Evolutionary conservation across 2,888 invertebrate genomes (phyloP).

Genomic region (Atrina japonica): DNA sequence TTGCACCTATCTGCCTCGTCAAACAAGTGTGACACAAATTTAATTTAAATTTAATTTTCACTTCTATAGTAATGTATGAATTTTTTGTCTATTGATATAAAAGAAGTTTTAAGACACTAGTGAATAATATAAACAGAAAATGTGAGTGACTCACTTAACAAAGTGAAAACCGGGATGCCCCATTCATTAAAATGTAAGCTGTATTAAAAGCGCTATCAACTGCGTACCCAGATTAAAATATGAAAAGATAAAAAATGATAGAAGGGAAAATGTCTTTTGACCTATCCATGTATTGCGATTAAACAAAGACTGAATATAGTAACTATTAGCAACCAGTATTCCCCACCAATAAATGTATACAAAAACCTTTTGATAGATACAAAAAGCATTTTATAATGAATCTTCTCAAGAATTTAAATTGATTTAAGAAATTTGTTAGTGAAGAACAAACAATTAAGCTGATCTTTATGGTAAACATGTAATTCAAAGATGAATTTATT

Average conservation of each 20-base stretch:
- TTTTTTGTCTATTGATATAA: slow-evolving; percentile 29
- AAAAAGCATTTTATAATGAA: slow-evolving; percentile 47
- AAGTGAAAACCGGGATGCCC: slow-evolving; percentile 26
- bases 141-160: slow-evolving; percentile 22
- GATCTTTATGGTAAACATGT: slow-evolving; percentile 46
- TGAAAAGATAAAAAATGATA: slow-evolving; percentile 65
- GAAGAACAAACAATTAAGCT: slow-evolving; percentile 38
- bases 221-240: slow-evolving; percentile 63
- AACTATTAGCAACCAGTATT: slow-evolving; percentile 53
- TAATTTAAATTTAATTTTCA: slow-evolving; percentile 37
- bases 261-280: slow-evolving; percentile 42
- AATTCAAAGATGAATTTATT: slow-evolving; percentile 37
- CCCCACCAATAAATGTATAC: slow-evolving; percentile 41
- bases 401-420: slow-evolving; percentile 48
- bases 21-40: slow-evolving; percentile 33
- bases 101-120: slow-evolving; percentile 32
- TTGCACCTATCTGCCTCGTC: slow-evolving; percentile 20
- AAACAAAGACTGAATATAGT: slow-evolving; percentile 57
- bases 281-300: slow-evolving; percentile 46
- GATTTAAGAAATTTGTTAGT: slow-evolving; percentile 62
- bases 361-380: slow-evolving; percentile 36
- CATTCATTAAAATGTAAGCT: slow-evolving; percentile 60
- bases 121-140: slow-evolving; percentile 26
- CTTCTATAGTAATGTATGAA: slow-evolving; percentile 31
- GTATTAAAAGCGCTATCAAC: slow-evolving; percentile 64